Evolutionary conservation across 2,113 vertebrate species (phyloP).

Genomic region (Ceuthmochares aereus): DNA sequence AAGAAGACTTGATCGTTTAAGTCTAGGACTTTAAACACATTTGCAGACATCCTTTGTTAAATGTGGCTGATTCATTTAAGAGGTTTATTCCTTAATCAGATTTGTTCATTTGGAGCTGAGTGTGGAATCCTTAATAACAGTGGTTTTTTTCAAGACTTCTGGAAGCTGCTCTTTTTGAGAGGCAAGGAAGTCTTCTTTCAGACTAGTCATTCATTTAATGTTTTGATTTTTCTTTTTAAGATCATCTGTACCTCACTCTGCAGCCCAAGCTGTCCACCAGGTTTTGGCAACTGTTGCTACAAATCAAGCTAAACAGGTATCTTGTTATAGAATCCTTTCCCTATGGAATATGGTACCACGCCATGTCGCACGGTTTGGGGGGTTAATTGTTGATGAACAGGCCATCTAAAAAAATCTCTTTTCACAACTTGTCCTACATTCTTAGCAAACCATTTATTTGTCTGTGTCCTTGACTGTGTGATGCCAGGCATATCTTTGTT

Average conservation of each 20-base stretch:
- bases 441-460: not conserved
- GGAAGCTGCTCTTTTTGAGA: not conserved
- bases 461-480: not conserved
- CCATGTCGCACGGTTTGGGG: not conserved
- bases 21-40: conserved; percentile 30
- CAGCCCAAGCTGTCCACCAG: conserved; percentile 80
- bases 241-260: conserved; percentile 77
- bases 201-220: not conserved
- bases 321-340: not conserved
- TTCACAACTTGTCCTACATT: not conserved
- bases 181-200: not conserved
- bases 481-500: not conserved
- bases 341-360: not conserved
- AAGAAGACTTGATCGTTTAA: conserved; percentile 6
- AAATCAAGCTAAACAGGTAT: conserved; percentile 84
- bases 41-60: conserved; percentile 42
- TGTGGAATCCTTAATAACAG: not conserved
- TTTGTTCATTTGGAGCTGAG: conserved; percentile 24
- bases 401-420: not conserved
- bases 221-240: conserved; percentile 67
- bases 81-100: conserved; percentile 69
- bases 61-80: conserved; percentile 48
- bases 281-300: conserved; percentile 78
- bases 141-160: not conserved
- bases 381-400: not conserved